Percentiles rank a stretch among this genome's conserved stretches.
phyloP scores from a whole-genome alignment of 2,888 invertebrate species.

The Caenorhabditis doughertyi region DNA sequence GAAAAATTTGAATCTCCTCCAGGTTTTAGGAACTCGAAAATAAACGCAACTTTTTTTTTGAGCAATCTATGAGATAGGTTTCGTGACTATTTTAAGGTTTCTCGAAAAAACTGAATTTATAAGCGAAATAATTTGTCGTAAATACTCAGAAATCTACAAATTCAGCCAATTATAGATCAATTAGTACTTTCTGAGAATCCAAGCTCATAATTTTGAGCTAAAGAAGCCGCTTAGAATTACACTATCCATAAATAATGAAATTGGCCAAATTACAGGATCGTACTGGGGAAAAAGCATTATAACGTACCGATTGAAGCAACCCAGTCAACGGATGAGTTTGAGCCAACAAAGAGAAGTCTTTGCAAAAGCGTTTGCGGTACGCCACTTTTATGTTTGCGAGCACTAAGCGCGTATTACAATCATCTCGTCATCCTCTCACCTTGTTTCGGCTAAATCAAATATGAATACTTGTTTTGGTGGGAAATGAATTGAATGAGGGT shows the following conservation, averaged over 20 bases:
- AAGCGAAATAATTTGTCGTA: background rate
- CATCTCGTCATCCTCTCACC: slow-evolving; percentile 19
- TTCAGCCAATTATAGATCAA: slow-evolving; percentile 14
- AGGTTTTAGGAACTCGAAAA: no score
- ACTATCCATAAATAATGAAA: background rate
- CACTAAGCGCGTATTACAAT: slow-evolving; percentile 41
- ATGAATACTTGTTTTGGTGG: slow-evolving; percentile 27
- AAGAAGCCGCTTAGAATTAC: background rate
- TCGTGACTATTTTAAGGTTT: no score
- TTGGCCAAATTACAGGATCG: slow-evolving; percentile 73
- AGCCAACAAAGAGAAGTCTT: slow-evolving; percentile 70
- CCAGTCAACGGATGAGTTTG: slow-evolving; percentile 67
- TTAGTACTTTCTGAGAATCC: background rate
- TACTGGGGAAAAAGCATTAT: slow-evolving; percentile 80
- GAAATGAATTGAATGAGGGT: background rate
- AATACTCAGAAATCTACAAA: slow-evolving; percentile 3
- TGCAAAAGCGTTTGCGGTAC: slow-evolving; percentile 74
- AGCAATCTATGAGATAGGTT: no score
- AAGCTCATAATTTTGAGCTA: background rate
- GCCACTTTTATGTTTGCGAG: slow-evolving; percentile 52
- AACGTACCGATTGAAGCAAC: slow-evolving; percentile 77
- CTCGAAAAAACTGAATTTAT: background rate
- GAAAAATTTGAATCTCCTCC: no score
- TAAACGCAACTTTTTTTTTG: no score
- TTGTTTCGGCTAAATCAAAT: slow-evolving; percentile 55